These are phyloP conservation scores for Acleris emargana DNA, from an alignment of 2,888 invertebrate genomes.

Conservation along the genomic window DNA sequence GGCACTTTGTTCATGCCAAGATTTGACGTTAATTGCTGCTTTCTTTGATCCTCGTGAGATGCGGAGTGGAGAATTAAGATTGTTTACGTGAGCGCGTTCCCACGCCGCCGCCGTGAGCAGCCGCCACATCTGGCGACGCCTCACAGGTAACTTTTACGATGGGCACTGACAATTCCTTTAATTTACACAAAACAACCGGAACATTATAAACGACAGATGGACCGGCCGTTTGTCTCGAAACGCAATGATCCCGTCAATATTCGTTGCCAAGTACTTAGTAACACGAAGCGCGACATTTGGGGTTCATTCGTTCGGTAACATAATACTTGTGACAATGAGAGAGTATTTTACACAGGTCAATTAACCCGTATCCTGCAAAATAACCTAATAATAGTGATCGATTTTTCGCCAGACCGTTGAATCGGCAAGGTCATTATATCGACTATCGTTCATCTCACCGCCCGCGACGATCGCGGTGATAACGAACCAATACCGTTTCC, in stretches of 20 bases:
- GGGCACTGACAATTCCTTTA: conserved; percentile 32
- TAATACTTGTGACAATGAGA: not conserved
- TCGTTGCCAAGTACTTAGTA: not conserved
- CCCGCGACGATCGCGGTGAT: conserved; percentile 43
- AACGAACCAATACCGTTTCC: conserved; percentile 49
- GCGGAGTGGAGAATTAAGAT: conserved; percentile 25
- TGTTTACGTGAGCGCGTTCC: conserved; percentile 24
- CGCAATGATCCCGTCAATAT: conserved; percentile 17
- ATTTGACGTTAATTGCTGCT: conserved; percentile 10
- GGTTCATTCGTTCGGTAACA: not conserved
- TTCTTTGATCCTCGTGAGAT: conserved; percentile 14
- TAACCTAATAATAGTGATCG: conserved; percentile 17
- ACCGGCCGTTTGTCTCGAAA: conserved; percentile 10
- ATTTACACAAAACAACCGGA: conserved; percentile 7
- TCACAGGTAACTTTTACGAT: conserved; percentile 56
- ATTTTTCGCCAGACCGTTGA: conserved; percentile 15
- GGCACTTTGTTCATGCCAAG: conserved; percentile 8
- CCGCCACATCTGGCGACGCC: conserved; percentile 55
- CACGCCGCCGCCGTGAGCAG: conserved; percentile 30
- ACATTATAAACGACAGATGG: conserved; percentile 11
- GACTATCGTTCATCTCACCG: conserved; percentile 20
- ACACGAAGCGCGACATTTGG: not conserved
- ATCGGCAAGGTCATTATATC: conserved; percentile 27
- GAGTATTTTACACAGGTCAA: conserved; percentile 11
- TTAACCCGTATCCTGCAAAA: conserved; percentile 27